Evolutionary conservation across 2,888 invertebrate species (phyloP).

Genomic region (Spilarctia lutea): DNA sequence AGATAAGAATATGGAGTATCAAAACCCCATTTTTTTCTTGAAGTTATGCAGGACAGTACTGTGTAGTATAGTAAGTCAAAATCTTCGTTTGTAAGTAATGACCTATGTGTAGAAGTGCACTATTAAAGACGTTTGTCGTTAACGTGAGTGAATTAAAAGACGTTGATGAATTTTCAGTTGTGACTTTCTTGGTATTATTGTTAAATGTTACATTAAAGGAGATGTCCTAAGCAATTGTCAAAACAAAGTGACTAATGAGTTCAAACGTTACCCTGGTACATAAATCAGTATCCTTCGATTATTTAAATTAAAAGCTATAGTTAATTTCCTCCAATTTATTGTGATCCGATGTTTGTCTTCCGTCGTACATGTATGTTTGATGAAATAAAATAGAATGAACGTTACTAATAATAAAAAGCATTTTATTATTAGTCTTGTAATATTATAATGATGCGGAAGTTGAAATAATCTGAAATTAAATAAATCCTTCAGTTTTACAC

Average conservation of each 20-base stretch:
- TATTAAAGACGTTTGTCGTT: no score
- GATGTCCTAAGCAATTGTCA: background rate
- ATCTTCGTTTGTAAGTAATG: no score
- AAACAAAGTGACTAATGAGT: background rate
- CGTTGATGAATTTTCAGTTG: background rate
- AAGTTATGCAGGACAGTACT: no score
- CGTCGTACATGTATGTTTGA: background rate
- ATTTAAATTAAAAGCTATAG: background rate
- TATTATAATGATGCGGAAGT: background rate
- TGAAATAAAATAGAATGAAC: background rate
- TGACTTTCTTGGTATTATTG: no score
- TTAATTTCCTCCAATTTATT: background rate
- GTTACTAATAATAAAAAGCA: background rate
- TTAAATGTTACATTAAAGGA: background rate
- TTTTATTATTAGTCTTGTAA: background rate
- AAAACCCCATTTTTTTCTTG: no score
- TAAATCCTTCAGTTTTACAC: conserved; percentile 14
- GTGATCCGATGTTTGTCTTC: background rate
- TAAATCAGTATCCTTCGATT: no score
- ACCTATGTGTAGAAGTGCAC: no score
- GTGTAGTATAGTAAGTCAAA: no score
- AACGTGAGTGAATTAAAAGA: no score
- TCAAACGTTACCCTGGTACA: background rate
- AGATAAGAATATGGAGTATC: no score
- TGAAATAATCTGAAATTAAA: conserved; percentile 2